Evolutionary conservation across 2,797 vertebrate genomes (phyloP), one percentile per base, ranked within the genome.

Genomic region (Erpetoichthys calabaricus): DNA sequence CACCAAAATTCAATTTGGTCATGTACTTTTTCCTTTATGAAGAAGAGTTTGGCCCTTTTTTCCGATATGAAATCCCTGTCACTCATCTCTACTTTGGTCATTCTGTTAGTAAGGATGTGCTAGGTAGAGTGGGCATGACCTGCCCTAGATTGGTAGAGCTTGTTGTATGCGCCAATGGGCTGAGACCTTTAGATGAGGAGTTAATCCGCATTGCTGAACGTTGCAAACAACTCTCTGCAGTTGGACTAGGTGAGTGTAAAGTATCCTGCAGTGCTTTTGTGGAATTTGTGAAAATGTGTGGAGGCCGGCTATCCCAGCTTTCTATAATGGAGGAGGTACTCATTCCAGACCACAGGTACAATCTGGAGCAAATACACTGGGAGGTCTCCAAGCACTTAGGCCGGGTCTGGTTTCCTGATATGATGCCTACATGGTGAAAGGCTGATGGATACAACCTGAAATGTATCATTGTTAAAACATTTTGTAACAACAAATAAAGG

Each of bases 1-100:
- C 95, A 4, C 96, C 96, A 49, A 97, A 98, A 76, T 93, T 99
- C 57, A 99, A 91, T 71, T 77, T 99, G 73, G 96, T 98, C 44
- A 97, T 99, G 95, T 98, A 99, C 82, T 99, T 98, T 73, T 99
- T 95, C 76, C 84, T 98, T 60, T 97, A 98, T 0, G 94, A 98
- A 73, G 87, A 99, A 8, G 94, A 99, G 79, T 98, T 99, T 7
- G 89, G 90, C 59, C 94, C 91, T 0, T 99, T 99, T 78, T 98
- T 99, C 64, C 89, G 89, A 7, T 92, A 98, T 0, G 94, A 97
- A 79, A 89, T 86, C 56, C 95, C 96, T 0, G 89, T 97, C 70
- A 99, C 94, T 2, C 95, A 99, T 73, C 91, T 99, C 51, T 99
- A 99, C 78, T 99, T 99, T 0, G 96, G 96, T 6, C 90, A 93